Conservation (phyloP, 2,113 vertebrate genomes). For the Phaethornis superciliosus region DNA sequence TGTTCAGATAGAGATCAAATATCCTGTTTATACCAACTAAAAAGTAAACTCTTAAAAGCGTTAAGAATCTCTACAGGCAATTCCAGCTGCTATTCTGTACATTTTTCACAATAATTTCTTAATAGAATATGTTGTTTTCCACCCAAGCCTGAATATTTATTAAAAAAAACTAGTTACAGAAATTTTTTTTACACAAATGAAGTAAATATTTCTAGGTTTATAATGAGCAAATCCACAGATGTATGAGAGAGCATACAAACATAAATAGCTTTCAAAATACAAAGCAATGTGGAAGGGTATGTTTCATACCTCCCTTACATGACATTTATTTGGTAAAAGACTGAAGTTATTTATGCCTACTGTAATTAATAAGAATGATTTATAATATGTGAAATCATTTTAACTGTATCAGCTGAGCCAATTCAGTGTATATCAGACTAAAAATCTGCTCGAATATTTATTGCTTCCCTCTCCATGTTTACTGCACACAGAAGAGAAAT, state of each 20-base stretch:
- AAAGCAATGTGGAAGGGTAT: background rate
- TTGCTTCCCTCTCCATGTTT: background rate
- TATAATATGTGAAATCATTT: background rate
- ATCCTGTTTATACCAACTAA: background rate
- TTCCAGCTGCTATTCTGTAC: background rate
- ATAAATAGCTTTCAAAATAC: background rate
- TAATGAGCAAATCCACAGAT: background rate
- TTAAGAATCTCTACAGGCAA: background rate
- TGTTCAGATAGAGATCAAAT: background rate
- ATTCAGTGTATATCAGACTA: background rate
- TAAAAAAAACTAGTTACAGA: background rate
- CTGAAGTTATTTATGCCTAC: background rate
- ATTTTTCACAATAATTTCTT: background rate
- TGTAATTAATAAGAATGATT: background rate
- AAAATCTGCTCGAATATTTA: background rate
- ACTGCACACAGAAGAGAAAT: background rate
- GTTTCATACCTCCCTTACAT: background rate
- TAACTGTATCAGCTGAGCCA: background rate
- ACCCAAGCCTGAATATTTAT: fast-evolving
- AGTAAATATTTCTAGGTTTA: background rate
- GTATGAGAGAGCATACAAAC: background rate
- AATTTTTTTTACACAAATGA: background rate
- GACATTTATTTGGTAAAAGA: background rate
- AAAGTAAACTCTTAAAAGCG: background rate
- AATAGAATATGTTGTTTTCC: background rate